These are phyloP conservation scores for Solenodon paradoxus DNA, from an alignment of 2,113 vertebrate species.

Conservation along the genomic window DNA sequence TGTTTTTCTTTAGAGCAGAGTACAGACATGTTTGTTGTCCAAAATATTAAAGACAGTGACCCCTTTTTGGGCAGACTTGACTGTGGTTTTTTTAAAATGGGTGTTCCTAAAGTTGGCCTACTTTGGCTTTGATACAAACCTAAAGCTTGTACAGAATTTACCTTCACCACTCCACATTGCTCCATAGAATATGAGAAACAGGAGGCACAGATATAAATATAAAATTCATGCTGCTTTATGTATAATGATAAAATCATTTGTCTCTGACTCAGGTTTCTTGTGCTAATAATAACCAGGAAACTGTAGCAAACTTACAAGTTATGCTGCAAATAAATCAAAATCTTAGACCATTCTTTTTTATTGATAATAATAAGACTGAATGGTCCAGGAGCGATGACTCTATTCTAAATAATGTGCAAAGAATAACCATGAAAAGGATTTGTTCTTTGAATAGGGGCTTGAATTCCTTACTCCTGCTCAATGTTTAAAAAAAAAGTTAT, in stretches of 20 bases:
- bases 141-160: neutral
- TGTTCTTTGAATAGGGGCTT: neutral
- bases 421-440: neutral
- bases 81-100: neutral
- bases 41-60: neutral
- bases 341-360: neutral
- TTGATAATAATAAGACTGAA: neutral
- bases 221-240: neutral
- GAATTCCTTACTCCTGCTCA: neutral
- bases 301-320: neutral
- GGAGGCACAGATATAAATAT: neutral
- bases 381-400: neutral
- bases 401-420: neutral
- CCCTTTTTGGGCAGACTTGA: neutral
- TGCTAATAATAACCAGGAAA: neutral
- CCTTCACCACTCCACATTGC: neutral
- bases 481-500: neutral
- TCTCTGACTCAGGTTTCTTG: neutral
- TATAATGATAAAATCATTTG: neutral
- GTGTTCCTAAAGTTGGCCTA: neutral
- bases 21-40: neutral
- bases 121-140: neutral
- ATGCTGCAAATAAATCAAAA: neutral
- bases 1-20: neutral
- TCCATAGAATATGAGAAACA: neutral